phyloP scores from a whole-genome alignment of 92 coral and sea anemone species.

The Metridium senile region DNA sequence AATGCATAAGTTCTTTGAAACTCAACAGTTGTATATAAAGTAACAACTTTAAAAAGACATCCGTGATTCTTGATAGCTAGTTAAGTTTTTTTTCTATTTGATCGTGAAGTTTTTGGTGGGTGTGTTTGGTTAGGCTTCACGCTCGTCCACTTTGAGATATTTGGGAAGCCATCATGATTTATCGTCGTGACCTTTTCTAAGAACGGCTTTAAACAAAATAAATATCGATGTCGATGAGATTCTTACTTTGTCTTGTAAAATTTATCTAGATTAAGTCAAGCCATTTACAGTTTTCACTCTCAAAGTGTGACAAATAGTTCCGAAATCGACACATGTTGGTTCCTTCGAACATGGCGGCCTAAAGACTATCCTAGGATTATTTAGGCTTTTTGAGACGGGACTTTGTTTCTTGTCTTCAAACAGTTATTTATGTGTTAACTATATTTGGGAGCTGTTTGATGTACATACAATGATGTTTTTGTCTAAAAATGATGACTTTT shows the following conservation, averaged over 20 bases:
- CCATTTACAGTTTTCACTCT: neutral
- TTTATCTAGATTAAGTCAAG: neutral
- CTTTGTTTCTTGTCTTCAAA: neutral
- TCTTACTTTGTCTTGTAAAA: neutral
- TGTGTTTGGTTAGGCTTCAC: neutral
- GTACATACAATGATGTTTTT: neutral
- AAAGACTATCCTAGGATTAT: neutral
- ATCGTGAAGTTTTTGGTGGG: neutral
- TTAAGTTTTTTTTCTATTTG: neutral
- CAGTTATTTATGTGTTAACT: neutral
- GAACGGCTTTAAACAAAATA: neutral
- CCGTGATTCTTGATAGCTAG: neutral
- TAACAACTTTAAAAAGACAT: too few species aligned
- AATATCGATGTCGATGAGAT: neutral
- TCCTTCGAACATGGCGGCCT: neutral
- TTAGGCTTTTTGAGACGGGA: neutral
- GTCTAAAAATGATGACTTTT: neutral
- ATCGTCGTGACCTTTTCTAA: neutral
- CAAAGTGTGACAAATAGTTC: too few species aligned
- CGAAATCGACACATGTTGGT: neutral
- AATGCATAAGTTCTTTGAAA: neutral
- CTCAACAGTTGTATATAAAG: neutral
- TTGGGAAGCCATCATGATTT: neutral
- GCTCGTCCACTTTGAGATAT: neutral
- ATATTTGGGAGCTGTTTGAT: neutral